These are phyloP conservation scores for Girardinichthys multiradiatus DNA, from an alignment of 2,113 vertebrate genomes.

Conservation along the genomic window DNA sequence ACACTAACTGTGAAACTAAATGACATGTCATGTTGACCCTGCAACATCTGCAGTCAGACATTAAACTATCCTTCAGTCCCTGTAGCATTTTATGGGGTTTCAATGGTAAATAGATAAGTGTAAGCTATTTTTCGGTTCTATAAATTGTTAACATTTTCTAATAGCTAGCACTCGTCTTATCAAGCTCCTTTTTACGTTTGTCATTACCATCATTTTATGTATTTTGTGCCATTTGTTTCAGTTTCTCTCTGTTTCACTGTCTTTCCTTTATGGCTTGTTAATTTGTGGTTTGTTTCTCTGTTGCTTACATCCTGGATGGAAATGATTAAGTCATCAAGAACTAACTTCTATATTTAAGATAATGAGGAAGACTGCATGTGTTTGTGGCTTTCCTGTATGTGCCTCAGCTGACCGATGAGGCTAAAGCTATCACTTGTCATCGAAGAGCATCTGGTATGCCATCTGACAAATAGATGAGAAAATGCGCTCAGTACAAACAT, in stretches of 20 bases:
- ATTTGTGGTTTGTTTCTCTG: constrained; percentile 17
- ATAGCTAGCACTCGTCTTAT: constrained; percentile 25
- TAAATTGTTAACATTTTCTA: constrained; percentile 16
- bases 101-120: not conserved
- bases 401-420: constrained; percentile 58
- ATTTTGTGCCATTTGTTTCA: constrained; percentile 4
- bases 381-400: constrained; percentile 20
- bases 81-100: constrained; percentile 30
- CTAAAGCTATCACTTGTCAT: constrained; percentile 45
- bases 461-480: constrained; percentile 51
- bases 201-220: constrained; percentile 5
- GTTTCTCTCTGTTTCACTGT: constrained; percentile 10
- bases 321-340: constrained; percentile 23
- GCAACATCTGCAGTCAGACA: constrained; percentile 47
- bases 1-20: constrained; percentile 35
- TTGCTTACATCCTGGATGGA: not conserved
- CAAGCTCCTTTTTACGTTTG: constrained; percentile 12
- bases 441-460: constrained; percentile 63
- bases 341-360: constrained; percentile 54
- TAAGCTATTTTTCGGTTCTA: not conserved
- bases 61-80: constrained; percentile 37
- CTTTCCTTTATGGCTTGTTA: constrained; percentile 21
- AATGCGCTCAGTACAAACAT: not conserved
- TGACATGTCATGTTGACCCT: constrained; percentile 39
- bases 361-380: constrained; percentile 27